phyloP scores from a whole-genome alignment of 1,140 invertebrate genomes.

The Ephestia elutella region DNA sequence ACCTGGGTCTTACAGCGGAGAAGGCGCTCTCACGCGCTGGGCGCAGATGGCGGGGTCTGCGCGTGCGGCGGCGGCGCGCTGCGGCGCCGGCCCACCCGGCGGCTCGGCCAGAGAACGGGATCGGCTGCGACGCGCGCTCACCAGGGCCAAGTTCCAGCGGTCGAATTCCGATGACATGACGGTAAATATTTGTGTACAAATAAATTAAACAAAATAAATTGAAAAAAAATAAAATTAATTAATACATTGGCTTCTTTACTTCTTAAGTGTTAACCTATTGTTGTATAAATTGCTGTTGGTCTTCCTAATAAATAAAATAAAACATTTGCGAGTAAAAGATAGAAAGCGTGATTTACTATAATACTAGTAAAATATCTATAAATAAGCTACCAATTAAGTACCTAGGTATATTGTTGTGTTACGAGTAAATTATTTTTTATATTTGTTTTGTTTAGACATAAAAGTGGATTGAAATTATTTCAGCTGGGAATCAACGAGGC shows the following conservation, averaged over 20 bases:
- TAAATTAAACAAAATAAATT: too few species aligned
- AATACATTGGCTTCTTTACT: too few species aligned
- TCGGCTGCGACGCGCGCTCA: constrained; percentile 46
- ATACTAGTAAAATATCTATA: too few species aligned
- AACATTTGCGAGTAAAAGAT: too few species aligned
- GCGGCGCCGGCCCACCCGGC: constrained; percentile 49
- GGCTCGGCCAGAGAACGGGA: constrained; percentile 54
- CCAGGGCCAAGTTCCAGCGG: constrained; percentile 40
- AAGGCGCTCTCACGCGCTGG: constrained; percentile 37
- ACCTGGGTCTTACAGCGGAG: constrained; percentile 19
- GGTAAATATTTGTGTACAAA: constrained; percentile 34
- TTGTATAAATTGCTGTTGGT: too few species aligned
- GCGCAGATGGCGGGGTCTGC: constrained; percentile 49
- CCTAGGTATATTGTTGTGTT: too few species aligned
- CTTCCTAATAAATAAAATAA: too few species aligned
- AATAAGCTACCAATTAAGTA: too few species aligned
- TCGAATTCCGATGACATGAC: constrained; percentile 41
- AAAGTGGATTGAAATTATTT: constrained; percentile 2
- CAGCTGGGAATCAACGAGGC: constrained; percentile 49
- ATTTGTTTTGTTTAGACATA: too few species aligned
- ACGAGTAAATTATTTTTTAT: too few species aligned
- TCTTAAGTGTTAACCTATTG: too few species aligned
- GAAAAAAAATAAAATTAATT: neutral
- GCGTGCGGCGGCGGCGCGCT: constrained; percentile 42
- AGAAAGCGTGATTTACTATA: too few species aligned